Base-by-base conservation (phyloP, 1,140 invertebrate species). In the Zaprionus inermis region DNA sequence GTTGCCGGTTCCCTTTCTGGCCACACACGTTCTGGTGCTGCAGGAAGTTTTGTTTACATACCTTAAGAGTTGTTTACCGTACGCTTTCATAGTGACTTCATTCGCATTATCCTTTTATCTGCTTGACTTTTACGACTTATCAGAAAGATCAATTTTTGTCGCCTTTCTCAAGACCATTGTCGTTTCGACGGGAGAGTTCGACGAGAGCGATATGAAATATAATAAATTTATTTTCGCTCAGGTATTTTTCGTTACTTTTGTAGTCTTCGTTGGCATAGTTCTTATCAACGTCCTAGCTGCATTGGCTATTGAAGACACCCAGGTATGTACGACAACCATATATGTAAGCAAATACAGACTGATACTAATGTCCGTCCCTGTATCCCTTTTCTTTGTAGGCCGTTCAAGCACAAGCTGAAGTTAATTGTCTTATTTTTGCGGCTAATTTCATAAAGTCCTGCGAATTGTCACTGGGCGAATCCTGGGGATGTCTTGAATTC, bases 151-250 rank as follows among this genome's bases (percentile, higher is more conserved):
- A 3, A 94, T 94, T 3, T 94, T 94, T 11, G 91, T 93, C 4
- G 95, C 96, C 0, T 78, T 96, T 4, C 95, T 96, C 67, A 96
- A 96, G 92, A 96, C 96, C 0, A 94, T 96, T 14, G 94, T 96
- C 0, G 97, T 97, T 96, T 93, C 96, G 12, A 96, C 96, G 0
- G 96, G 96, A n/a, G 96, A 97, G 92, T 96, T 96, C 76, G 95
- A 97, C 68, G 95, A 95, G 0, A 92, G 93, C 11, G 94, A 94
- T 6, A 95, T 97, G 22, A 94, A 49, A 5, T 64, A 49, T 18
- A 11, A 28, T 28, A 0, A 28, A 28, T 28, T 28, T 5, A 28
- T 28, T 28, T 28, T 28, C 5, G 96, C 95, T 85, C 95, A 95
- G 72, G 64, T 96, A 3, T 94, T 97, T 32, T 96, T 97, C 81